phyloP scores from a whole-genome alignment of 2,797 vertebrate genomes.

The Oreochromis mossambicus region DNA sequence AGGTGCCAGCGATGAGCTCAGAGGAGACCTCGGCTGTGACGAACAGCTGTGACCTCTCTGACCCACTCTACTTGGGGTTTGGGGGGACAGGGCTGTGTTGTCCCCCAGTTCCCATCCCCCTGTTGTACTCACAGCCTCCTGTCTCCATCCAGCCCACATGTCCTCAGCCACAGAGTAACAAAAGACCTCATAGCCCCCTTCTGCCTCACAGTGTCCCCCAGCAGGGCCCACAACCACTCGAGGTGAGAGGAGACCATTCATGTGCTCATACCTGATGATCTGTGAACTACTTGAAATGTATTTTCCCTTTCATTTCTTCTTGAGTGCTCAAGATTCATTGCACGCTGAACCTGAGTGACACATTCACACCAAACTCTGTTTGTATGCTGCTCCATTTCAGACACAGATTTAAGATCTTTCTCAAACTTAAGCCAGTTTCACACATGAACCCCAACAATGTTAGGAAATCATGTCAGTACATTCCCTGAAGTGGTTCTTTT shows the following conservation, averaged over 20 bases:
- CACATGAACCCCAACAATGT: not conserved
- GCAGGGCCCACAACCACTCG: slow-evolving; percentile 36
- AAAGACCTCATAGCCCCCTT: slow-evolving; percentile 46
- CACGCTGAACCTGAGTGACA: not conserved
- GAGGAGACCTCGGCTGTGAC: slow-evolving; percentile 29
- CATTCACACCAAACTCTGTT: not conserved
- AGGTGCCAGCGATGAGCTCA: not conserved
- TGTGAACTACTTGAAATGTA: not conserved
- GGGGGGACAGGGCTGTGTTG: slow-evolving; percentile 27
- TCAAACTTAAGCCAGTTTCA: not conserved
- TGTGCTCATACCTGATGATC: not conserved
- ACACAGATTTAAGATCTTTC: not conserved
- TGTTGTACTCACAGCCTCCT: slow-evolving; percentile 35
- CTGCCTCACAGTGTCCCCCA: slow-evolving; percentile 19
- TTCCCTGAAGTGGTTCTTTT: not conserved
- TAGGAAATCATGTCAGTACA: not conserved
- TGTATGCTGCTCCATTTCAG: not conserved
- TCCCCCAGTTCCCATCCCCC: slow-evolving; percentile 25
- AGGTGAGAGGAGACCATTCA: slow-evolving; percentile 50
- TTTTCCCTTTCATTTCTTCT: not conserved
- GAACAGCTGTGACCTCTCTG: slow-evolving; percentile 50
- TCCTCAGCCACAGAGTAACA: slow-evolving; percentile 40
- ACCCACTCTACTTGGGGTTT: slow-evolving; percentile 44
- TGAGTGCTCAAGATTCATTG: not conserved
- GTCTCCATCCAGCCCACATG: slow-evolving; percentile 29